A percentile compares a stretch with the other conserved stretches of the same genome.
Conservation (phyloP, 1,140 invertebrate genomes). For the Hyphantria cunea region DNA sequence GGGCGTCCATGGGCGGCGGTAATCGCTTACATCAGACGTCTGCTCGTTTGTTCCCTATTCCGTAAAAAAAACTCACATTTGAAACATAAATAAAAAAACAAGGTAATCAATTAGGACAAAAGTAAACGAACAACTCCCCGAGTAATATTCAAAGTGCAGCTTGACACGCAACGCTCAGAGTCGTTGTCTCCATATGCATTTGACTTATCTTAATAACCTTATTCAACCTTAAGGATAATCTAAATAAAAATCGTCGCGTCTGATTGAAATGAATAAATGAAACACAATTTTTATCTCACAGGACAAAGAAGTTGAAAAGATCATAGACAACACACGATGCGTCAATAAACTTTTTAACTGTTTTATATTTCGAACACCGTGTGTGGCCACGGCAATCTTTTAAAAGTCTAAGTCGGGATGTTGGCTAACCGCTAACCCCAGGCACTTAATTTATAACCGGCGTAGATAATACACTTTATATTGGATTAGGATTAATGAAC, state of each 20-base stretch:
- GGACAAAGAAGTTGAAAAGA: slow-evolving; percentile 10
- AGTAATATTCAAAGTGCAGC: background rate
- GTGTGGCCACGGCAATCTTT: slow-evolving; percentile 20
- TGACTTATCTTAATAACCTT: slow-evolving; percentile 10
- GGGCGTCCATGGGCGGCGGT: too few species aligned
- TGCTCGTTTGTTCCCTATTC: too few species aligned
- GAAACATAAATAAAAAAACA: too few species aligned
- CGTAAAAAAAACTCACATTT: too few species aligned
- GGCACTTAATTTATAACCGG: slow-evolving; percentile 22
- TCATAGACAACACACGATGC: slow-evolving; percentile 25
- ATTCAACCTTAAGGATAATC: background rate
- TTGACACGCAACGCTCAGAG: background rate
- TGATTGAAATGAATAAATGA: slow-evolving; percentile 17
- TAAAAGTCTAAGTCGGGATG: slow-evolving; percentile 21
- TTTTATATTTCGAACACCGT: slow-evolving; percentile 19
- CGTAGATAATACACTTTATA: slow-evolving; percentile 17
- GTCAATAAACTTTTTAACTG: slow-evolving; percentile 20
- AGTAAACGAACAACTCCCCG: background rate
- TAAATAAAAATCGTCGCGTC: slow-evolving; percentile 7
- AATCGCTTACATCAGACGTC: too few species aligned
- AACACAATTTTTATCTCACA: slow-evolving; percentile 15
- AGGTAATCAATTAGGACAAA: too few species aligned
- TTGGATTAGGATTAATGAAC: slow-evolving; percentile 26
- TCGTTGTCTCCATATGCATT: too few species aligned
- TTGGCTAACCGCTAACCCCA: slow-evolving; percentile 29